Base-by-base conservation (phyloP, 1,140 invertebrate genomes). In the Trachymyrmex cornetzi region DNA sequence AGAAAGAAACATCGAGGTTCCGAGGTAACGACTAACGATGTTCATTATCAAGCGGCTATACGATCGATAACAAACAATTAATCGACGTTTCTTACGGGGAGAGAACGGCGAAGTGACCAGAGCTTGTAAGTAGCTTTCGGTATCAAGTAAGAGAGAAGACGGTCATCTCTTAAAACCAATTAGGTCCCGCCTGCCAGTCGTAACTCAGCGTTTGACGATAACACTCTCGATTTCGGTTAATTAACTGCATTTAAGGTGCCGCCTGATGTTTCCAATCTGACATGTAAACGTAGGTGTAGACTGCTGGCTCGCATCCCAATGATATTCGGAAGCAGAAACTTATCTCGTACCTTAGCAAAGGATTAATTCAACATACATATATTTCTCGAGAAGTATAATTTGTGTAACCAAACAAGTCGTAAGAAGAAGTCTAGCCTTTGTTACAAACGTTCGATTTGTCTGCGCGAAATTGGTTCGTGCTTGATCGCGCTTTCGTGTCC, bases 161-260 rank as follows among this genome's bases (percentile, higher is more conserved):
- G 50, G 19, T 50, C 44, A 44, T 66, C 48, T 57, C 44, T 64
- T 80, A 66, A 86, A 55, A 80, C 53, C 84, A 86, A 86, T 86
- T 86, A 86, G 64, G 34, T 38, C 44, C 50, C 38, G 75, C 5
- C 34, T 86, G 50, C 55, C 64, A 67, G 63, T 44, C 63, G 38
- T 67, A 80, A 77, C 11, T 57, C 53, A 71, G 53, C 34, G 34
- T 86, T 44, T 44, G 50, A 86, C 55, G 64, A 86, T 80, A 80
- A 86, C 84, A 24, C 22, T 34, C 59, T 80, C 64, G 64, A 67
- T 86, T 66, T 57, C 77, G 30, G 63, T 86, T 86, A 86, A 86
- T 86, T 86, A 86, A 86, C 72, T 34, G 38, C 64, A 24, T 48
- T 50, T 50, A 66, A 86, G 53, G 50, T 22, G 38, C 53, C 50